A percentile compares a stretch with the other conserved stretches of the same genome.
Conservation (phyloP, 2,888 invertebrate genomes). For the Drosophila emarginata region DNA sequence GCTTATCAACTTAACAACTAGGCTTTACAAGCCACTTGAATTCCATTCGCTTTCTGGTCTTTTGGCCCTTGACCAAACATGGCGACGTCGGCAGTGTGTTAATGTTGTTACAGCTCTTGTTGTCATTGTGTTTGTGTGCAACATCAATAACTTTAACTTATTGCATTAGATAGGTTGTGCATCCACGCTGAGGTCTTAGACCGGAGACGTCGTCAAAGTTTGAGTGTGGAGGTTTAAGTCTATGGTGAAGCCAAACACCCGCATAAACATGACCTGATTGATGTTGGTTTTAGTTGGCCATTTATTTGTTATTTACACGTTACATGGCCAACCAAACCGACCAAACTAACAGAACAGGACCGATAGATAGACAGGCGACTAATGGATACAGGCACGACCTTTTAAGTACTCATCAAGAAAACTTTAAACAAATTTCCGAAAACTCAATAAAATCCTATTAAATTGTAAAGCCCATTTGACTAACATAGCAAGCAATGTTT, state of each 20-base stretch:
- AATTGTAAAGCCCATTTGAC: slow-evolving; percentile 35
- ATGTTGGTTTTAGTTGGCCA: slow-evolving; percentile 47
- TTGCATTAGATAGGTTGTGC: slow-evolving; percentile 25
- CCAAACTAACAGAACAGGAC: slow-evolving; percentile 1
- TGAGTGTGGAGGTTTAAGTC: not conserved
- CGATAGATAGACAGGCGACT: slow-evolving; percentile 13
- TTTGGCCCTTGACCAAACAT: not conserved
- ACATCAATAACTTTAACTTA: slow-evolving; percentile 30
- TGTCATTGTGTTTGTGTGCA: slow-evolving; percentile 18
- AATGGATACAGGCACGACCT: slow-evolving; percentile 24
- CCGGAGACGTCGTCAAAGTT: slow-evolving; percentile 9
- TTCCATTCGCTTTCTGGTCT: not conserved
- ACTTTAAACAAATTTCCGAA: slow-evolving; percentile 7
- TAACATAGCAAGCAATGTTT: slow-evolving; percentile 25
- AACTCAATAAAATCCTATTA: slow-evolving; percentile 29
- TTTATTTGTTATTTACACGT: slow-evolving; percentile 55
- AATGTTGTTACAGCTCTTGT: slow-evolving; percentile 10
- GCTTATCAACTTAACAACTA: not conserved
- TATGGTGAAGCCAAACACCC: slow-evolving; percentile 21
- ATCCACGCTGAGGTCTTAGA: slow-evolving; percentile 1
- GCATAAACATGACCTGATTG: slow-evolving; percentile 62
- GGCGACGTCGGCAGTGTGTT: slow-evolving; percentile 5
- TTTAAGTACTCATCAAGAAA: slow-evolving; percentile 27
- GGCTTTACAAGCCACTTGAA: not conserved
- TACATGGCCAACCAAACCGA: slow-evolving; percentile 19